Evolutionary conservation across 2,888 invertebrate species (phyloP).

Genomic region (Sphecodes monilicornis): DNA sequence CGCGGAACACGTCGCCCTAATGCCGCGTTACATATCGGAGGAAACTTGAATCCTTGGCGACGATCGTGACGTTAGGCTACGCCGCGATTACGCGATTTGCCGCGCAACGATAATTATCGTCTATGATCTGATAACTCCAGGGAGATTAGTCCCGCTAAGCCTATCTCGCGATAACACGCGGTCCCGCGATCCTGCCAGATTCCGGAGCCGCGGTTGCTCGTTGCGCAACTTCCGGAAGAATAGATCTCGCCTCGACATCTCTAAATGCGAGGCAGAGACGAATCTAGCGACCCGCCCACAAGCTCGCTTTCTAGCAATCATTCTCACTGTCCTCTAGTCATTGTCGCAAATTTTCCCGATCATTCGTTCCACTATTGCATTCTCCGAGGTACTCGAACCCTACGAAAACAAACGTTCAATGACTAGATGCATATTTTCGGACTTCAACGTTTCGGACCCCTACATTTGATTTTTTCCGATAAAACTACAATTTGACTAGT

Average conservation of each 20-base stretch:
- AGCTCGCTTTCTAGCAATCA: background rate
- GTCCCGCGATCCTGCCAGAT: background rate
- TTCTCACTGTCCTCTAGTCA: background rate
- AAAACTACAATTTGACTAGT: background rate
- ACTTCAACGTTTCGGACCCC: background rate
- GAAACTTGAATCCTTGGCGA: background rate
- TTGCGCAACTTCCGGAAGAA: background rate
- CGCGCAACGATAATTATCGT: background rate
- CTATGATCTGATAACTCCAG: background rate
- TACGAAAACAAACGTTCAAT: too few species aligned
- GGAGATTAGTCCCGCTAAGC: background rate
- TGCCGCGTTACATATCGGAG: background rate
- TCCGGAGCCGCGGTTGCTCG: background rate
- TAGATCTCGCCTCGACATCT: background rate
- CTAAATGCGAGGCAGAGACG: background rate
- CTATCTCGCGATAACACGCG: background rate
- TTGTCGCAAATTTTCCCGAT: background rate
- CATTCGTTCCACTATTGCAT: background rate
- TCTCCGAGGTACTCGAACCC: background rate
- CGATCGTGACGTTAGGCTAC: background rate
- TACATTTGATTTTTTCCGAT: background rate
- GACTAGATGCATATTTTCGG: background rate
- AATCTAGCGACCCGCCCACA: background rate
- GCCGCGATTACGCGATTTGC: slow-evolving; percentile 20
- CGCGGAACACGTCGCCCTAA: background rate